A percentile compares a stretch with the other conserved stretches of the same genome.
Evolutionary conservation across 2,888 invertebrate genomes (phyloP).

Genomic region (Cyclophora albipunctata): DNA sequence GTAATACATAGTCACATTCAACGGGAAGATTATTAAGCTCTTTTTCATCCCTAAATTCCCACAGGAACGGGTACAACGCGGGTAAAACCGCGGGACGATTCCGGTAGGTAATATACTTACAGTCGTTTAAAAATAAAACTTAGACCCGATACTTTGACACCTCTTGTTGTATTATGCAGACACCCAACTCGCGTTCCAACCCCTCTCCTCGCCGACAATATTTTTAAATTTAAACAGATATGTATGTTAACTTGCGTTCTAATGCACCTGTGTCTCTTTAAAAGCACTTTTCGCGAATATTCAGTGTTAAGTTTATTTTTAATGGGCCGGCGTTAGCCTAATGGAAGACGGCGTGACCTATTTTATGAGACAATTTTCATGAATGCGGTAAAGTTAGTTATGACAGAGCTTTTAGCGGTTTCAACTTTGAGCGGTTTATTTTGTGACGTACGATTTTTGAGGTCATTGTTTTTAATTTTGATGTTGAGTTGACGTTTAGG

Average conservation of each 20-base stretch:
- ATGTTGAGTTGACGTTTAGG: no score
- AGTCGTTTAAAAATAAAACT: no score
- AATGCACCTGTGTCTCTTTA: conserved; percentile 69
- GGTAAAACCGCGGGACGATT: no score
- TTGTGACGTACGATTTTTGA: not conserved
- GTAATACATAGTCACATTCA: no score
- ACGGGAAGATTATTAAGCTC: no score
- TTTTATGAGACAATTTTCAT: conserved; percentile 64
- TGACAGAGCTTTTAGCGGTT: conserved; percentile 53
- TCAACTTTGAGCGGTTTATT: not conserved
- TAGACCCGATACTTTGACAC: no score
- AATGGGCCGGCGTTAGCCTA: conserved; percentile 62
- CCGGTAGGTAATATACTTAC: no score
- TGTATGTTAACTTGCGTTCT: conserved; percentile 43
- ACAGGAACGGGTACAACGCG: no score
- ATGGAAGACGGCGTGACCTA: conserved; percentile 66
- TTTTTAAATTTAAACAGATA: conserved; percentile 58
- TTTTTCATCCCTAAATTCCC: no score
- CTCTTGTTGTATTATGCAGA: no score
- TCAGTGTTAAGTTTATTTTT: conserved; percentile 63
- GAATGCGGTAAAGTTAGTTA: conserved; percentile 55
- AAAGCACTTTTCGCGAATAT: conserved; percentile 57
- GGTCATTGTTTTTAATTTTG: no score
- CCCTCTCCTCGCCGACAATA: conserved; percentile 25
- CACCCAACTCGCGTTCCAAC: no score